Conservation (phyloP, 2,113 vertebrate genomes). For the Glaucomys volans region DNA sequence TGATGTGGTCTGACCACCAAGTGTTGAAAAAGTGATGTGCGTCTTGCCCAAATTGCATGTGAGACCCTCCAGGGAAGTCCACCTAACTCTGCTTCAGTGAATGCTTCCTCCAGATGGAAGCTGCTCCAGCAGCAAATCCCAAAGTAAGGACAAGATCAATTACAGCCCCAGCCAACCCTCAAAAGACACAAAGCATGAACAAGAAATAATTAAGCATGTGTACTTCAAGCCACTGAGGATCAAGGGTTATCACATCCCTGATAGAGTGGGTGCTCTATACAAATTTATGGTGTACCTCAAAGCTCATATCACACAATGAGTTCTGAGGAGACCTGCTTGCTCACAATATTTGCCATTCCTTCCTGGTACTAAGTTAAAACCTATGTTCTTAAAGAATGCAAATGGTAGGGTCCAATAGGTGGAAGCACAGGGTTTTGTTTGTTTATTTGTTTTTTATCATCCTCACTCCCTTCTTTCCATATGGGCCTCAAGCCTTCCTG, state of each 20-base stretch:
- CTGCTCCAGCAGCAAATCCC: not conserved
- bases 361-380: not conserved
- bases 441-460: not conserved
- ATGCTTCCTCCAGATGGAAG: not conserved
- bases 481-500: slow-evolving; percentile 1
- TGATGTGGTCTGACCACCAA: not conserved
- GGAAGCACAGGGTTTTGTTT: not conserved
- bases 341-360: not conserved
- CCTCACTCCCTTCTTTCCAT: not conserved
- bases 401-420: too few relatives aligned
- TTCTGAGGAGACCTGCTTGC: not conserved
- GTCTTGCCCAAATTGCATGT: too few relatives aligned
- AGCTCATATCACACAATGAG: too few relatives aligned
- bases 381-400: not conserved
- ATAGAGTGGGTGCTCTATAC: not conserved
- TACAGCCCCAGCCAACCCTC: not conserved
- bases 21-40: not conserved
- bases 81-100: not conserved
- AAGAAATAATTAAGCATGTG: not conserved
- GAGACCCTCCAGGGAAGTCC: not conserved
- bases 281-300: not conserved
- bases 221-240: not conserved
- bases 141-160: not conserved
- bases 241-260: not conserved
- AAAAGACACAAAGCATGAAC: not conserved